phyloP scores from a whole-genome alignment of 2,888 invertebrate genomes.

The Drosophila seclusa region DNA sequence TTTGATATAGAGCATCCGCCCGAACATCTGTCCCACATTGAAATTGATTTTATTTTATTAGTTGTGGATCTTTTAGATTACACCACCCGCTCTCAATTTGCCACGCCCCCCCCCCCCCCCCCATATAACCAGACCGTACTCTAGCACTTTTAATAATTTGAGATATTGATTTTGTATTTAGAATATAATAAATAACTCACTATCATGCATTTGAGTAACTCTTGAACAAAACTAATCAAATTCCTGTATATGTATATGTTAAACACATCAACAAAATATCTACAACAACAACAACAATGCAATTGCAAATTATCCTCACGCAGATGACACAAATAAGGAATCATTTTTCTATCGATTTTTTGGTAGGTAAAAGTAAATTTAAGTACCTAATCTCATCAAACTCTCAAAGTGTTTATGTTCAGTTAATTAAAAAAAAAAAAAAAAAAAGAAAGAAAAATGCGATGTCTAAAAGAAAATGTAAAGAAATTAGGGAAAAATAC shows the following conservation, averaged over 20 bases:
- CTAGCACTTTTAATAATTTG: conserved; percentile 26
- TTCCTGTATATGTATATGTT: conserved; percentile 47
- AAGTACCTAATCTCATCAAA: conserved; percentile 27
- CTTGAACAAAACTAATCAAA: conserved; percentile 41
- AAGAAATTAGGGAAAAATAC: not conserved
- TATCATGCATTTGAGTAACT: conserved; percentile 42
- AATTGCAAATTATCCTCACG: conserved; percentile 52
- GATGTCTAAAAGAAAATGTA: not conserved
- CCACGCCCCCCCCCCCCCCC: not conserved
- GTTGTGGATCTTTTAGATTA: conserved; percentile 1
- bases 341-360: conserved; percentile 77
- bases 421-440: conserved; percentile 61
- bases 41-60: not conserved
- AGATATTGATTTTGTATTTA: conserved; percentile 16
- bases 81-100: not conserved
- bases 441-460: conserved; percentile 1
- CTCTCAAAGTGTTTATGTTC: conserved; percentile 63
- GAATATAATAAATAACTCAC: conserved; percentile 29
- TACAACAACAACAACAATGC: conserved; percentile 35
- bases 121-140: not conserved
- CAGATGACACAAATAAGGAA: conserved; percentile 75
- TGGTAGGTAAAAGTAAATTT: conserved; percentile 64
- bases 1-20: conserved; percentile 12
- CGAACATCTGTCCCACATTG: not conserved
- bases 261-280: conserved; percentile 31